Evolutionary conservation across 2,797 vertebrate genomes (phyloP).

Genomic region (Denticeps clupeoides): DNA sequence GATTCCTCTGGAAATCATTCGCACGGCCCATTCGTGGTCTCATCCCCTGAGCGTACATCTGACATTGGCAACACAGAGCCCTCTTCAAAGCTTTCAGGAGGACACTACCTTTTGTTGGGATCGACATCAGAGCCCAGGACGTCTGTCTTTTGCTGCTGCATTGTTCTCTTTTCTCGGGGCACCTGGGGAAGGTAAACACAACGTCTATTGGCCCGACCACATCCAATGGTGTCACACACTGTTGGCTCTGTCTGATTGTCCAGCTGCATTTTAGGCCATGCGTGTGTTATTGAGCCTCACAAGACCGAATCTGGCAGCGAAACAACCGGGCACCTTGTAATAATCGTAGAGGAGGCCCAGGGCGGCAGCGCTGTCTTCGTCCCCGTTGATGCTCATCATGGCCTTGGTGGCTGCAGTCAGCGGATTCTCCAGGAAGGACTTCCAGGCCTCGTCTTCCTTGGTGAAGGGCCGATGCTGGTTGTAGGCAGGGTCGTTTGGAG

Average conservation of each 20-base stretch:
- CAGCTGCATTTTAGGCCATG: not conserved
- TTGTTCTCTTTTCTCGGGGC: slow-evolving; percentile 83
- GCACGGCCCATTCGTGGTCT: too few species aligned
- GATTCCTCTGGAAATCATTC: too few species aligned
- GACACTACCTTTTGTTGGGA: slow-evolving; percentile 85
- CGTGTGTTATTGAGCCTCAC: not conserved
- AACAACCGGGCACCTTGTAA: slow-evolving; percentile 63
- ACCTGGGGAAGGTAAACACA: slow-evolving; percentile 72
- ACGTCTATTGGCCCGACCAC: slow-evolving; percentile 55
- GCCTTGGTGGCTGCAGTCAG: slow-evolving; percentile 96
- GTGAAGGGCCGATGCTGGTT: slow-evolving; percentile 85
- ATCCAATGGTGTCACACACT: slow-evolving; percentile 40
- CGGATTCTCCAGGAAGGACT: slow-evolving; percentile 94
- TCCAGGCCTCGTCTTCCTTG: slow-evolving; percentile 96
- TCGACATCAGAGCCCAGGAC: slow-evolving; percentile 81
- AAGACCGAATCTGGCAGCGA: too few species aligned
- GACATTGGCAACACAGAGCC: slow-evolving; percentile 6
- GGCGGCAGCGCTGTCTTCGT: slow-evolving; percentile 92
- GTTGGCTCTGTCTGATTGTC: not conserved
- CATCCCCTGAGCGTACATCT: not conserved
- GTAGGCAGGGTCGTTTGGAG: slow-evolving; percentile 87
- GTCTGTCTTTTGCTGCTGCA: slow-evolving; percentile 76
- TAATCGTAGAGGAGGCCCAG: slow-evolving; percentile 93
- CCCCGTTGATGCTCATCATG: slow-evolving; percentile 99
- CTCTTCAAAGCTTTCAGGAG: slow-evolving; percentile 24